A percentile compares a stretch with the other conserved stretches of the same genome.
Conservation (phyloP, 1,140 invertebrate species). For the Carposina sasakii region DNA sequence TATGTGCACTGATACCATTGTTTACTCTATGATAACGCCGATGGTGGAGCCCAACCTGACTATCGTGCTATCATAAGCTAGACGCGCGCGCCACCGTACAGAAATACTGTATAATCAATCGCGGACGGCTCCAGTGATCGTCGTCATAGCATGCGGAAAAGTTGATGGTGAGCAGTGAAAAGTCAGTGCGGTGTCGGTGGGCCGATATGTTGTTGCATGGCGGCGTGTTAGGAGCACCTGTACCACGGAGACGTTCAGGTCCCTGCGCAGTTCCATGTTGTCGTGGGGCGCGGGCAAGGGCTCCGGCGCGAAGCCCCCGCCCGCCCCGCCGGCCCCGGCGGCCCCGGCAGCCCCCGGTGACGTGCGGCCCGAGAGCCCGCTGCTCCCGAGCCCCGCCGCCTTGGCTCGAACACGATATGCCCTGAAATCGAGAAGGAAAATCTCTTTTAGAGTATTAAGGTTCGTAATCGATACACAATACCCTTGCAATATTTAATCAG, state of each 20-base stretch:
- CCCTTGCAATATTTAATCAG: too few relatives aligned
- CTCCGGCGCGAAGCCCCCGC: slow-evolving; percentile 35
- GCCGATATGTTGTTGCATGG: slow-evolving; percentile 65
- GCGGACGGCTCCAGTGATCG: too few relatives aligned
- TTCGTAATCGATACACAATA: slow-evolving; percentile 9
- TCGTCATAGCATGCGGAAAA: too few relatives aligned
- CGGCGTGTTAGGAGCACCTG: slow-evolving; percentile 41
- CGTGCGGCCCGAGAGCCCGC: slow-evolving; percentile 38
- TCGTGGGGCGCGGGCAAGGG: slow-evolving; percentile 46
- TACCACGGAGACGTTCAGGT: slow-evolving; percentile 69
- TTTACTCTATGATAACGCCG: too few relatives aligned
- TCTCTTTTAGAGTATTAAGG: slow-evolving; percentile 54
- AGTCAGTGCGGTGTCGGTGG: slow-evolving; percentile 36
- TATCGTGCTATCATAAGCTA: too few relatives aligned
- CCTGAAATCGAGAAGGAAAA: slow-evolving; percentile 57
- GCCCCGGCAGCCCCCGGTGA: slow-evolving; percentile 31
- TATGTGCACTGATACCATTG: too few relatives aligned
- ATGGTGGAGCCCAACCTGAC: too few relatives aligned
- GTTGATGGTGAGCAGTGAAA: slow-evolving; percentile 39
- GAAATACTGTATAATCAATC: too few relatives aligned
- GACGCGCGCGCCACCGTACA: too few relatives aligned
- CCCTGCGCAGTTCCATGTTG: slow-evolving; percentile 62
- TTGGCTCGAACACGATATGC: slow-evolving; percentile 59
- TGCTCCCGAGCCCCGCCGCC: slow-evolving; percentile 59
- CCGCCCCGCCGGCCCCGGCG: slow-evolving; percentile 23